Base-by-base conservation (phyloP, 2,888 invertebrate species). In the Nephrocerus scutellatus region DNA sequence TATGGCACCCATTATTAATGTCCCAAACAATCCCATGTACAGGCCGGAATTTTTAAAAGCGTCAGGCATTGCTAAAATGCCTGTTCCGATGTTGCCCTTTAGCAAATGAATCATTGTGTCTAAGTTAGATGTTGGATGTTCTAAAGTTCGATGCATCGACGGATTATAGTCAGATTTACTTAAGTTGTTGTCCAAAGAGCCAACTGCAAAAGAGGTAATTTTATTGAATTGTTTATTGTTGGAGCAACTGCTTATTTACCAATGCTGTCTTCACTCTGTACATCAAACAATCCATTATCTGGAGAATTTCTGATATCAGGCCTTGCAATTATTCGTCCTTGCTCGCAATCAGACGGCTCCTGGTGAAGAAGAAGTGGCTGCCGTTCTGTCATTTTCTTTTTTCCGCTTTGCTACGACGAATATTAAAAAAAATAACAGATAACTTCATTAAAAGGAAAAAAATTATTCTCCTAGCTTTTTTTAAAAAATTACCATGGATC, bases 31-130 rank as follows among this genome's bases (percentile, higher is more conserved):
- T 60, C 93, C 92, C 44, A 91, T 77, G 57, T 83, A 76, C 40
- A 93, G 73, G 9, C 95, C 95, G 39, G 92, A 83, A 71, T 93
- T 87, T 63, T 84, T 82, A 61, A 93, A 87, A 12, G 92, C 93
- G 70, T 90, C 82, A 5, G 97, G 96, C 87, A 98, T 90, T 6
- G 97, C 96, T 50, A 97, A 72, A 52, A 97, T 92, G 5, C 97
- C 97, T 1, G 96, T 95, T 6, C 95, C 95, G 47, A 79, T 75
- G 54, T 82, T 82, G 18, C 81, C 82, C 64, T 83, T 83, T 23
- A 84, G 66, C 46, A 83, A 68, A 60, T 82, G 82, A 50, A 83
- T 78, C 63, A 83, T 72, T 3, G 85, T 84, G 57, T 84, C 84
- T 52, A 80, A 73, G 69, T 84, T 89, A 48, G 85, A 84, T 4